Evolutionary conservation across 2,797 vertebrate genomes (phyloP).

Genomic region (Oreochromis grahami): DNA sequence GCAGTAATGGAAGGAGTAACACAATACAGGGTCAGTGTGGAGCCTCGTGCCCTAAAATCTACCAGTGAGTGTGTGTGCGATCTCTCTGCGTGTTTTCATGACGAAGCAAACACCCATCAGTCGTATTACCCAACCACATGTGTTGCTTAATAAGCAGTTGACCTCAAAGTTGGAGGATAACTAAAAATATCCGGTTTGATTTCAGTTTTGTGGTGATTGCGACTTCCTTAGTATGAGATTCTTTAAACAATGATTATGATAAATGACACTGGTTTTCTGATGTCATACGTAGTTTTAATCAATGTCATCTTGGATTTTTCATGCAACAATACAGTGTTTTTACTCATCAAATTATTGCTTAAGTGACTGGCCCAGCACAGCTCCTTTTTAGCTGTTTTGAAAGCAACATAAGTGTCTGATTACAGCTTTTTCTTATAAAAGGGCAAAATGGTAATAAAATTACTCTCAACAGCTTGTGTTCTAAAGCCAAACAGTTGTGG

Average conservation of each 20-base stretch:
- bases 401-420: constrained; percentile 6
- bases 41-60: constrained; percentile 33
- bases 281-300: neutral
- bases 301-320: neutral
- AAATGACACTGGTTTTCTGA: neutral
- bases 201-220: neutral
- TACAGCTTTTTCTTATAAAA: constrained; percentile 3
- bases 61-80: neutral
- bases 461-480: constrained; percentile 18
- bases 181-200: neutral
- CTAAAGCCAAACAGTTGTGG: constrained; percentile 22
- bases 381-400: constrained; percentile 2
- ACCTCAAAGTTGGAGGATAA: neutral
- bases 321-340: neutral
- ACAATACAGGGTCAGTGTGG: constrained; percentile 48
- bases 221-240: neutral
- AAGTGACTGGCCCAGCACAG: neutral
- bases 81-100: constrained; percentile 23
- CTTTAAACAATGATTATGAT: neutral
- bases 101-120: constrained; percentile 35
- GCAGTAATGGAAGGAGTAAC: constrained; percentile 70
- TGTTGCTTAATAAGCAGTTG: constrained; percentile 9
- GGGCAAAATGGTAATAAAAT: constrained; percentile 25
- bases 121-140: constrained; percentile 33
- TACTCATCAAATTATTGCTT: neutral